These are phyloP conservation scores for Centropus bengalensis DNA, from an alignment of 2,113 vertebrate species.

Conservation along the genomic window DNA sequence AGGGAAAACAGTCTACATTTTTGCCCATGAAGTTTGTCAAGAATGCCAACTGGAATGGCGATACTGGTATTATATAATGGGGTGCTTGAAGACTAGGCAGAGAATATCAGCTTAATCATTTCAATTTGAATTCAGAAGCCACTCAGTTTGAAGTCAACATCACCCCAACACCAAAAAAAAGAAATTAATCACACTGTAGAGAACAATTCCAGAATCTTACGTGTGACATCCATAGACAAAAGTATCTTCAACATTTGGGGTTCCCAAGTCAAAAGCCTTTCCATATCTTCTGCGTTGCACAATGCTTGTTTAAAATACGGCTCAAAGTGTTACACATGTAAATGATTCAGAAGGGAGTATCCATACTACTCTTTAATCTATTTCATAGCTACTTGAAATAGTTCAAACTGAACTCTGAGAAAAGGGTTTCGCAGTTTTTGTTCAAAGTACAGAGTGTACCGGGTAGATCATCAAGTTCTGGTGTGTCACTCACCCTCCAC, in stretches of 20 bases:
- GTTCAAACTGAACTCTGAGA: constrained; percentile 5
- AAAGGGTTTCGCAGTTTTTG: constrained; percentile 22
- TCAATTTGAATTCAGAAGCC: not conserved
- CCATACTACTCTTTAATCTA: not conserved
- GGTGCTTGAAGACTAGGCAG: not conserved
- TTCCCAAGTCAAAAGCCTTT: not conserved
- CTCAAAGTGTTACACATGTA: not conserved
- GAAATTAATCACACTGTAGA: not conserved
- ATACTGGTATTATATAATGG: not conserved
- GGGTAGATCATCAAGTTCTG: constrained; percentile 37
- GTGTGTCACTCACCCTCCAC: constrained; percentile 1
- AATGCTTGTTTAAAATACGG: not conserved
- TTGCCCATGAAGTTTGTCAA: not conserved
- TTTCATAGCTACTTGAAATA: constrained; percentile 9
- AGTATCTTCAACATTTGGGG: not conserved
- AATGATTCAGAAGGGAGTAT: not conserved
- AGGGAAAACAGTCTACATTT: not conserved
- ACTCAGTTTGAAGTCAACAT: not conserved
- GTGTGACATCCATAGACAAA: not conserved
- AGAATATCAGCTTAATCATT: not conserved
- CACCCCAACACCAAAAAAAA: not conserved
- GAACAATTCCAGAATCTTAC: not conserved
- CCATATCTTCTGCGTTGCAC: not conserved
- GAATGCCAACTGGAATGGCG: not conserved
- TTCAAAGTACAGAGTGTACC: constrained; percentile 65